A percentile compares a stretch with the other conserved stretches of the same genome.
These are phyloP conservation scores for Tursiops truncatus DNA, from an alignment of 2,113 vertebrate species.

Conservation along the genomic window DNA sequence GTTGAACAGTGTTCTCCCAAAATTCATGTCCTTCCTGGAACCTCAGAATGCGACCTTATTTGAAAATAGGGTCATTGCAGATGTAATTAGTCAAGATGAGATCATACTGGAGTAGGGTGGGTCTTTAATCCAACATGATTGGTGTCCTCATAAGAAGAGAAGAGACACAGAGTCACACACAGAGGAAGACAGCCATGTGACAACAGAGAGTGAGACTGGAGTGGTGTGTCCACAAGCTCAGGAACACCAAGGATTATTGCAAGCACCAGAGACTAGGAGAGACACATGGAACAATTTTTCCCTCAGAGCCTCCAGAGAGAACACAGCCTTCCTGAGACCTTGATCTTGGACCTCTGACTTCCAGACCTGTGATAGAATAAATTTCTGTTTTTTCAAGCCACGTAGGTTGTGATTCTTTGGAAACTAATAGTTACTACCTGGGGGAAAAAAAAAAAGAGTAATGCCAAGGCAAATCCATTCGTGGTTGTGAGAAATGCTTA, in stretches of 20 bases:
- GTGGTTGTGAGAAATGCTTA: no score
- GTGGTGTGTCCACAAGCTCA: background rate
- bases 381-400: background rate
- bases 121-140: background rate
- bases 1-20: background rate
- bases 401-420: background rate
- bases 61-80: background rate
- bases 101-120: background rate
- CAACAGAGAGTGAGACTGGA: background rate
- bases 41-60: background rate
- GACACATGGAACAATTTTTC: background rate
- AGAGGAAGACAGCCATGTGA: background rate
- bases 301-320: background rate
- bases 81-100: background rate
- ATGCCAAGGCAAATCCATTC: background rate
- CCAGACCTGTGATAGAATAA: background rate
- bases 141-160: background rate
- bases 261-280: background rate
- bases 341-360: background rate
- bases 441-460: background rate
- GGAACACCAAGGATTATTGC: accelerated
- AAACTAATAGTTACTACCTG: background rate
- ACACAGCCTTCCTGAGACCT: background rate
- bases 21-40: background rate
- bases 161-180: background rate